Conservation (phyloP, 1,140 invertebrate genomes). For the Streblospio benedicti region DNA sequence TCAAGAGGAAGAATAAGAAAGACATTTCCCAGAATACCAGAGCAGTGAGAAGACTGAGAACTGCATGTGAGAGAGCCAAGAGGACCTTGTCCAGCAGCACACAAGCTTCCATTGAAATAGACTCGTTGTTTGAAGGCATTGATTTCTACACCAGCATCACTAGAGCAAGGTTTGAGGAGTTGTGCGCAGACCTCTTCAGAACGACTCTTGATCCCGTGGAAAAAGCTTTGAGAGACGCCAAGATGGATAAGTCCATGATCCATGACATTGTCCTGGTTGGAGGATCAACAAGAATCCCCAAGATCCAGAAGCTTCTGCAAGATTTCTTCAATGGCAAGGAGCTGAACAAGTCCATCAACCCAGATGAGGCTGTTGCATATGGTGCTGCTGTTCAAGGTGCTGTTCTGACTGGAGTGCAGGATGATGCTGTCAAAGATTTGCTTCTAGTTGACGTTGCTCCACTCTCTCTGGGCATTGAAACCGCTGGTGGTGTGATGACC, state of each 20-base stretch:
- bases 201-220: constrained; percentile 89
- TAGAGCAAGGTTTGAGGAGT: constrained; percentile 58
- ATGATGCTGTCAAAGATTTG: constrained; percentile 38
- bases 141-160: constrained; percentile 95
- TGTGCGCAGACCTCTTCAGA: constrained; percentile 82
- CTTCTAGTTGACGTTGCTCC: constrained; percentile 44
- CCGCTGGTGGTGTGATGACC: constrained; percentile 57
- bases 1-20: constrained; percentile 95
- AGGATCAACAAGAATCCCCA: constrained; percentile 95
- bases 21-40: constrained; percentile 82
- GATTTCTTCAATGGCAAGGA: constrained; percentile 47
- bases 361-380: constrained; percentile 53
- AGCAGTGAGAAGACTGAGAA: constrained; percentile 79
- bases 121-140: constrained; percentile 87
- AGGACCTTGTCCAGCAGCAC: constrained; percentile 86
- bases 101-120: constrained; percentile 66
- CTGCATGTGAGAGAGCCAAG: constrained; percentile 91
- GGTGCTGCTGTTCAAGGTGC: constrained; percentile 53
- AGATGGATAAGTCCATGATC: constrained; percentile 82
- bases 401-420: constrained; percentile 38
- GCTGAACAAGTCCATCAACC: constrained; percentile 40
- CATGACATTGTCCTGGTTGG: constrained; percentile 95
- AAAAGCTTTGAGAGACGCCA: constrained; percentile 85
- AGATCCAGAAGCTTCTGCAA: constrained; percentile 69
- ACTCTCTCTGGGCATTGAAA: constrained; percentile 49